Conservation (phyloP, 2,113 vertebrate species). For the Erinaceus europaeus region DNA sequence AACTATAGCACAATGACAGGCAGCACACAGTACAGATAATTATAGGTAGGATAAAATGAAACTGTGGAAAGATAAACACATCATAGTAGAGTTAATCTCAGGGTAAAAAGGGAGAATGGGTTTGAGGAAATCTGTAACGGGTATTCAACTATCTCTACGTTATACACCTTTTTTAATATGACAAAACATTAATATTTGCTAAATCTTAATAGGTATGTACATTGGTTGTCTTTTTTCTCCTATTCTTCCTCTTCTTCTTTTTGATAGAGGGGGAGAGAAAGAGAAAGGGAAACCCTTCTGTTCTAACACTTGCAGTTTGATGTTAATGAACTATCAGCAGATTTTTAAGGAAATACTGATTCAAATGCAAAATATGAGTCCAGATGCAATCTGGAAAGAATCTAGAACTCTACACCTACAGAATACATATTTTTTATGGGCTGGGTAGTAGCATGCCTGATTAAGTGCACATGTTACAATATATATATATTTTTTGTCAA, state of each 20-base stretch:
- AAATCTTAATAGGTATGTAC: not conserved
- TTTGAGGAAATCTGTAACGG: not conserved
- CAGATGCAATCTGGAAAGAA: not conserved
- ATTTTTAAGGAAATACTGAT: constrained; percentile 27
- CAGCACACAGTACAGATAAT: not conserved
- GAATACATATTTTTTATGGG: no score
- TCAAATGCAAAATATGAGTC: not conserved
- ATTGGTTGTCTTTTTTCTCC: not conserved
- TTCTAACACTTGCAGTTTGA: no score
- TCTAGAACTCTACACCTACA: not conserved
- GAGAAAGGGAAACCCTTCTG: no score
- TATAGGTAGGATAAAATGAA: no score
- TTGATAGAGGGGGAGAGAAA: no score
- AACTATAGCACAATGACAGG: not conserved
- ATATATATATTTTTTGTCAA: no score
- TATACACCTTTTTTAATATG: not conserved
- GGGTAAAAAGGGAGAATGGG: not conserved
- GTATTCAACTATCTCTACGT: not conserved
- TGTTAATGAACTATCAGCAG: constrained; percentile 29
- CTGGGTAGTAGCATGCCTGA: no score
- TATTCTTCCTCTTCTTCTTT: no score
- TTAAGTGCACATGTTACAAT: no score
- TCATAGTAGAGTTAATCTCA: not conserved
- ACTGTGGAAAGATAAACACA: no score
- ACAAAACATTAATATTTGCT: constrained; percentile 3